These are phyloP conservation scores for Himalopsyche anomala DNA, from an alignment of 2,888 invertebrate species.

Conservation along the genomic window DNA sequence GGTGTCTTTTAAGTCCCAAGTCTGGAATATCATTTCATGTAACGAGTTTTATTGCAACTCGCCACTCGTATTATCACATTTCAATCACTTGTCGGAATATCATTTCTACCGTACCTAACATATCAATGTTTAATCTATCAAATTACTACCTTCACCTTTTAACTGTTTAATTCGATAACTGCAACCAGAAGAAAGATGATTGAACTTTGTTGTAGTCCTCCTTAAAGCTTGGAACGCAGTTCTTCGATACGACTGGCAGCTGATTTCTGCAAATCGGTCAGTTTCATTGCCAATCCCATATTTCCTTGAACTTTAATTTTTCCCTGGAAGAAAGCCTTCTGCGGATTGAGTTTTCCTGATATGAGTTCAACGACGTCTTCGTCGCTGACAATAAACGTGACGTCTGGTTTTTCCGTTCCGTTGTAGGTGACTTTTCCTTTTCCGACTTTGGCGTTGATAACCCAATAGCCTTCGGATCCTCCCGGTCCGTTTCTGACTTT, in stretches of 20 bases:
- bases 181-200: background rate
- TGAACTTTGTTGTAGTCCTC: too few relatives aligned
- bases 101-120: background rate
- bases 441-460: conserved; percentile 93
- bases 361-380: conserved; percentile 92
- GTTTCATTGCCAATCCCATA: conserved; percentile 96
- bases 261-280: conserved; percentile 88
- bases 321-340: conserved; percentile 97
- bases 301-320: conserved; percentile 98
- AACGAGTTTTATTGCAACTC: too few relatives aligned
- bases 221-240: conserved; percentile 86
- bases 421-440: conserved; percentile 91
- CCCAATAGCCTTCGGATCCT: conserved; percentile 91
- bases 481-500: conserved; percentile 88
- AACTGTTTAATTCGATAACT: background rate
- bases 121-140: background rate
- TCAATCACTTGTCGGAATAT: conserved; percentile 3
- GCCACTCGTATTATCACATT: background rate
- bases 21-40: too few relatives aligned
- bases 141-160: background rate
- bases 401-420: conserved; percentile 91
- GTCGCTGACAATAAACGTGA: conserved; percentile 92
- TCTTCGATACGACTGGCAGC: conserved; percentile 85
- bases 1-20: too few relatives aligned
- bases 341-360: conserved; percentile 93